Evolutionary conservation across 2,113 vertebrate genomes (phyloP), one percentile per base, ranked within the genome.

Genomic region (Carassius gibelio): DNA sequence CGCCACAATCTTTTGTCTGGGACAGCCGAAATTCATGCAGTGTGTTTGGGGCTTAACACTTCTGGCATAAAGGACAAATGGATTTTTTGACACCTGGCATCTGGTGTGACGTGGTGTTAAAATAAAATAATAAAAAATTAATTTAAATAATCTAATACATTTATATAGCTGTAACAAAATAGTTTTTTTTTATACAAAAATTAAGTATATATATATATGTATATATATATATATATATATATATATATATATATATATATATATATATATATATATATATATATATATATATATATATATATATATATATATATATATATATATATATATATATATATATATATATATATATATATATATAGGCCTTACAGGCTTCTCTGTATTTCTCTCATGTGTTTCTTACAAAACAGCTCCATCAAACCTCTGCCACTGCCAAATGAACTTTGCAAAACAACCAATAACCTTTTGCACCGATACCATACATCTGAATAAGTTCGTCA

Each of bases 401-500:
- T 21, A n/a, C 78, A 66, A 81, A 69, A 50, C 42, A 21, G 57
- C 38, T 66, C 78, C 38, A 55, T 55, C 77, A 42, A 81, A 52
- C 42, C 80, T 81, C 4, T 64, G 59, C 59, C 59, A 66, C 61
- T 21, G 36, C n/a, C 61, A 81, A 69, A 81, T 81, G 19, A 52
- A 81, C 79, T 81, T 26, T 62, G 38, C 38, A 52, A 68, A 90
- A 87, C 81, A 11, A 87, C 68, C 52, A 74, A 26, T 55, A 55
- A 55, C 75, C 48, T 30, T 91, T 89, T 88, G 88, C 55, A 83
- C 76, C 85, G 83, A 15, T 55, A 57, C 19, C 42, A 21, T 79
- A 76, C 87, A 36, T 80, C 90, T 90, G 64, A 92, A 84, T 92
- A 88, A 93, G 89, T 87, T 30, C 59, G 79, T 93, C 89, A 90